phyloP scores from a whole-genome alignment of 1,140 invertebrate species.

The Meloidogyne floridensis region DNA sequence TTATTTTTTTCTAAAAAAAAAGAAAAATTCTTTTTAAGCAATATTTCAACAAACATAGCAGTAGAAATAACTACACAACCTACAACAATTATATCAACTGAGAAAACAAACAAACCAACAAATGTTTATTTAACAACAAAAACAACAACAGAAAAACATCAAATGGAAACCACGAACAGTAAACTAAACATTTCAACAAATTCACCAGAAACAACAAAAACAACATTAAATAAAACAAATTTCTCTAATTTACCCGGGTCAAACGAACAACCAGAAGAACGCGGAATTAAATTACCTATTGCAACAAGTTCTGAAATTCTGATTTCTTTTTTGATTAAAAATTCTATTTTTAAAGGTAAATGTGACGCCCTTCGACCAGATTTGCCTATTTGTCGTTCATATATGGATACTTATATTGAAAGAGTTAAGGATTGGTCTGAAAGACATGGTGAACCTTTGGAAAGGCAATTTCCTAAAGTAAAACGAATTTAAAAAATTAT shows the following conservation, averaged over 20 bases:
- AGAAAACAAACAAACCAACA: neutral
- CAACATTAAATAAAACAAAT: neutral
- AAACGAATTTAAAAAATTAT: slow-evolving; percentile 13
- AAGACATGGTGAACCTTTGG: slow-evolving; percentile 45
- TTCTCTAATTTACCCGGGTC: neutral
- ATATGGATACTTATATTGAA: slow-evolving; percentile 52
- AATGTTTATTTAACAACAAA: neutral
- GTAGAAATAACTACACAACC: neutral
- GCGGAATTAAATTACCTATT: slow-evolving; percentile 20
- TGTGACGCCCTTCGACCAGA: slow-evolving; percentile 33
- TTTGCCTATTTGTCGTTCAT: slow-evolving; percentile 42
- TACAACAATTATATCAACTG: neutral
- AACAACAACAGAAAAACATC: neutral
- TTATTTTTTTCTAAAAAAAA: neutral
- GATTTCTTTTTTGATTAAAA: neutral
- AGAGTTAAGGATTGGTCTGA: slow-evolving; percentile 48
- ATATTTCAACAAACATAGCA: neutral
- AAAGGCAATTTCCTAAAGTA: slow-evolving; percentile 50
- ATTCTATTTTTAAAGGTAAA: slow-evolving; percentile 25
- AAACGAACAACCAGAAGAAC: neutral
- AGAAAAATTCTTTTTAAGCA: neutral
- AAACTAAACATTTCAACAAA: neutral
- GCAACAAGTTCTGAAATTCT: slow-evolving; percentile 10
- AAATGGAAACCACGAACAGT: neutral
- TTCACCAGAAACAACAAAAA: neutral